A percentile compares a stretch with the other conserved stretches of the same genome.
Evolutionary conservation across 2,888 invertebrate genomes (phyloP).

Genomic region (Torymus auratus): DNA sequence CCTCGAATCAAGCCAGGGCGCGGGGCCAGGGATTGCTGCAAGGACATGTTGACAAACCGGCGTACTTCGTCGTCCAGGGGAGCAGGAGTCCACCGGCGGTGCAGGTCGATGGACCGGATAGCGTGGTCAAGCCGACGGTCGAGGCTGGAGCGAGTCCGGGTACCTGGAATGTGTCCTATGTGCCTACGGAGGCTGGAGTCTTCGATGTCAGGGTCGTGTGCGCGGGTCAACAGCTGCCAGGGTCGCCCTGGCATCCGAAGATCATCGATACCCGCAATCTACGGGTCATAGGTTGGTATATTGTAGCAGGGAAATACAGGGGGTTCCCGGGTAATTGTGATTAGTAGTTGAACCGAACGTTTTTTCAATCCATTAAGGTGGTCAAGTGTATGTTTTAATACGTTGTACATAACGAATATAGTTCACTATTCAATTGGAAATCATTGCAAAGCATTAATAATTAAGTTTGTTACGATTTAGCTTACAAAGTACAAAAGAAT

Average conservation of each 20-base stretch:
- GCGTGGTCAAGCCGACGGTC: constrained; percentile 79
- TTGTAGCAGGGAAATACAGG: not conserved
- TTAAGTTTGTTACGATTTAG: too few relatives aligned
- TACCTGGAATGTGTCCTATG: constrained; percentile 93
- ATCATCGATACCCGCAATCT: constrained; percentile 80
- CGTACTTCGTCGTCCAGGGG: constrained; percentile 78
- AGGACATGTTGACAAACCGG: constrained; percentile 78
- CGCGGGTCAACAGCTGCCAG: constrained; percentile 80
- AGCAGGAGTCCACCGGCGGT: constrained; percentile 75
- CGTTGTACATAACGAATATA: too few relatives aligned
- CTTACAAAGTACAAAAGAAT: too few relatives aligned
- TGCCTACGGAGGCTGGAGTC: constrained; percentile 93
- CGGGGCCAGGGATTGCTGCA: constrained; percentile 80
- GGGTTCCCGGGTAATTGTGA: not conserved
- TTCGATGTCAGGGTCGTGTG: constrained; percentile 92
- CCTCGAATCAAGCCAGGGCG: constrained; percentile 80
- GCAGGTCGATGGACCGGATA: constrained; percentile 81
- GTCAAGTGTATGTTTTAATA: too few relatives aligned
- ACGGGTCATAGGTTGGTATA: constrained; percentile 77
- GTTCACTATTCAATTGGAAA: too few relatives aligned
- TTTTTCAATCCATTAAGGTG: too few relatives aligned
- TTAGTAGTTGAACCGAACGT: too few relatives aligned
- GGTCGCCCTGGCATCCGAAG: constrained; percentile 90
- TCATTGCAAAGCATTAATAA: too few relatives aligned
- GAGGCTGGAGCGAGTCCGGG: constrained; percentile 84